phyloP scores from a whole-genome alignment of 2,797 vertebrate species.

The Vireo griseus region DNA sequence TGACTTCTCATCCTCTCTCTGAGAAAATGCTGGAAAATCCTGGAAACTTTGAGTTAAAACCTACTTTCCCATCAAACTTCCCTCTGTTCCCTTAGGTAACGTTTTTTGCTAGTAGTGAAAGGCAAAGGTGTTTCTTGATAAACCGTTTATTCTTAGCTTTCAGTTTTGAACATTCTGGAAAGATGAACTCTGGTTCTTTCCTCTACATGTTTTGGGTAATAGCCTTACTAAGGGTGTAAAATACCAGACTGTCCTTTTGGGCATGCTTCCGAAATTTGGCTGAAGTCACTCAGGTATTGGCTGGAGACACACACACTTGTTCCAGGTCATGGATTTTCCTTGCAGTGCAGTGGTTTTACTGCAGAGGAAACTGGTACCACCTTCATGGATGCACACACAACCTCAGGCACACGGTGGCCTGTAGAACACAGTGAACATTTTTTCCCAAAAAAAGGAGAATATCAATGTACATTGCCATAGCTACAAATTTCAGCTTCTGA shows the following conservation, averaged over 20 bases:
- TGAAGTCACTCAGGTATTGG: not conserved
- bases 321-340: not conserved
- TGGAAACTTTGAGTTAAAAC: not conserved
- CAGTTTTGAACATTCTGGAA: not conserved
- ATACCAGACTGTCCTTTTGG: not conserved
- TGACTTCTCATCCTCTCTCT: not conserved
- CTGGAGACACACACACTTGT: not conserved
- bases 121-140: not conserved
- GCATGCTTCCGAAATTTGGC: not conserved
- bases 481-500: not conserved
- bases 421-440: not conserved
- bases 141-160: not conserved
- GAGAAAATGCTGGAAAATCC: not conserved
- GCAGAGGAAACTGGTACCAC: not conserved
- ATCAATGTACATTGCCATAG: not conserved
- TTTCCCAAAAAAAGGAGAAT: not conserved
- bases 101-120: not conserved
- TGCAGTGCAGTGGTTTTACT: not conserved
- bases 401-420: accelerated
- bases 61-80: not conserved
- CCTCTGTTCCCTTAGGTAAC: not conserved
- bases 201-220: not conserved
- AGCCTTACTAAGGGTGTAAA: not conserved
- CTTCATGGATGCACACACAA: not conserved
- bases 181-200: not conserved